Evolutionary conservation across 2,888 invertebrate genomes (phyloP).

Genomic region (Bedellia somnulentella): DNA sequence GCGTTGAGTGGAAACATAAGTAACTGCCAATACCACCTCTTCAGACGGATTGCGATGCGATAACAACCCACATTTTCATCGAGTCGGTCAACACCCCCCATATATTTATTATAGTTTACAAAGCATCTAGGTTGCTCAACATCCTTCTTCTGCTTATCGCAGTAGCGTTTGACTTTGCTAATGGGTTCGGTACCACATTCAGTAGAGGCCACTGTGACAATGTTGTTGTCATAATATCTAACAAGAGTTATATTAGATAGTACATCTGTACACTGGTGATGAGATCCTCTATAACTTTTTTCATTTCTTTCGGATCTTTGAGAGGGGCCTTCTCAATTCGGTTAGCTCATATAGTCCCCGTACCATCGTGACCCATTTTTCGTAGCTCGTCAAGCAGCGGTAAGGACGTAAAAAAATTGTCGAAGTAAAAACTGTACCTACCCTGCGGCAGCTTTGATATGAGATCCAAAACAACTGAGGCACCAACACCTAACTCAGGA

Average conservation of each 20-base stretch:
- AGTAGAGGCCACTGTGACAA: conserved; percentile 1
- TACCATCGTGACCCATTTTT: conserved; percentile 3
- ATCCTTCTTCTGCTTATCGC: conserved; percentile 3
- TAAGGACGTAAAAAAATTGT: conserved; percentile 9
- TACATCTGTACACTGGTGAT: conserved; percentile 4
- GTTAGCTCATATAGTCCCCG: neutral
- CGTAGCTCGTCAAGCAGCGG: conserved; percentile 7
- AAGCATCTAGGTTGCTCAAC: too few species aligned
- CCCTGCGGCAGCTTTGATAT: conserved; percentile 7
- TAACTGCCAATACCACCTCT: conserved; percentile 9
- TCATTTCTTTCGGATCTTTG: too few species aligned
- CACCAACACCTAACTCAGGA: conserved; percentile 8
- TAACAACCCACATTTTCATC: conserved; percentile 9
- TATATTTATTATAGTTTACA: too few species aligned
- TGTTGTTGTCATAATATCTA: conserved; percentile 4
- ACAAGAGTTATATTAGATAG: conserved; percentile 4
- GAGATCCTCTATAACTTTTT: conserved; percentile 2
- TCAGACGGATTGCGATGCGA: conserved; percentile 6
- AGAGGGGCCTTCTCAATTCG: too few species aligned
- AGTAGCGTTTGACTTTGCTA: conserved; percentile 9
- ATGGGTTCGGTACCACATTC: conserved; percentile 5
- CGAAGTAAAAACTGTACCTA: too few species aligned
- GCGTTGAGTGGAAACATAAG: conserved; percentile 11
- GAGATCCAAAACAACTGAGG: too few species aligned
- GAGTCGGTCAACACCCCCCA: too few species aligned